Conservation (phyloP, 2,888 invertebrate genomes). For the Tachina grossa region DNA sequence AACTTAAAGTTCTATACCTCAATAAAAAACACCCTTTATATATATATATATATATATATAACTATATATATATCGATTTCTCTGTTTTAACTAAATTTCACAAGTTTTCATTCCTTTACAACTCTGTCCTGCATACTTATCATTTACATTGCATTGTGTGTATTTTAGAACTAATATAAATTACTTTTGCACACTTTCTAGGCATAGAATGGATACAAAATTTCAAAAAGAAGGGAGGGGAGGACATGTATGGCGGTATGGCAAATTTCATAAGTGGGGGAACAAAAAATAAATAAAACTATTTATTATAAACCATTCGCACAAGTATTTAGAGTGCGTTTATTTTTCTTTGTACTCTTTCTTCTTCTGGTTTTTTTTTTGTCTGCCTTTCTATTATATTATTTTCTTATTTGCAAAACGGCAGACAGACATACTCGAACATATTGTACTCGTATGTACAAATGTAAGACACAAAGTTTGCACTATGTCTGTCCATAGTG, state of each 20-base stretch:
- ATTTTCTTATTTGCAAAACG: slow-evolving; percentile 43
- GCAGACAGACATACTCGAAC: background rate
- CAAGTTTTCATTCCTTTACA: slow-evolving; percentile 10
- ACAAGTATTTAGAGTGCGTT: slow-evolving; percentile 62
- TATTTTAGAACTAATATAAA: slow-evolving; percentile 57
- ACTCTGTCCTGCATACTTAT: background rate
- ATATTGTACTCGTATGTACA: background rate
- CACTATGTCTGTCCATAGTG: slow-evolving; percentile 27
- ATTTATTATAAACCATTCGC: slow-evolving; percentile 65
- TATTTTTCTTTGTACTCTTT: slow-evolving; percentile 5
- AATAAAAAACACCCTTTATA: no score
- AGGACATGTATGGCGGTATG: slow-evolving; percentile 33
- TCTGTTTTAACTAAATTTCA: background rate
- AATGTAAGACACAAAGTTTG: slow-evolving; percentile 32
- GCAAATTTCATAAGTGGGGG: slow-evolving; percentile 60
- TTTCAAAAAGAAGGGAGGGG: slow-evolving; percentile 8
- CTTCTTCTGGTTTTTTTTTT: slow-evolving; percentile 1
- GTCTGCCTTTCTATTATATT: slow-evolving; percentile 27
- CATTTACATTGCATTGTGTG: slow-evolving; percentile 25
- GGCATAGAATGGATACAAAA: slow-evolving; percentile 28
- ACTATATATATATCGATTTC: no score
- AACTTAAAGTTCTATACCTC: no score
- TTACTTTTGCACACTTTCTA: slow-evolving; percentile 56
- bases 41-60: no score
- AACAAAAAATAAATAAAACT: slow-evolving; percentile 45